A percentile compares a stretch with the other conserved stretches of the same genome.
Conservation (phyloP, 2,888 invertebrate species). For the Drosophila pseudotalamancana region DNA sequence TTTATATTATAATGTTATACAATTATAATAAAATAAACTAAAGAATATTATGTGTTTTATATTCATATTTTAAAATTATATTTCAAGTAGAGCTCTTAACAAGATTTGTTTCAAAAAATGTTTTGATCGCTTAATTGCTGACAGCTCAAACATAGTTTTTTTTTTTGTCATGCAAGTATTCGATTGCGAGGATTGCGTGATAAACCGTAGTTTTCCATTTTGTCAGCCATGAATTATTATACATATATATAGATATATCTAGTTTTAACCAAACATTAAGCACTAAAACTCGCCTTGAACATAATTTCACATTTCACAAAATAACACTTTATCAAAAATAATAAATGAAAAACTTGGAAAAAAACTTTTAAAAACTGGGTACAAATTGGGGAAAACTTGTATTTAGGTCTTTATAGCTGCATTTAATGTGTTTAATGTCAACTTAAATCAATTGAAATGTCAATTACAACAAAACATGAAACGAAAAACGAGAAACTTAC, state of each 20-base stretch:
- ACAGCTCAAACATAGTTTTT: not conserved
- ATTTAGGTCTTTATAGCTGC: slow-evolving; percentile 32
- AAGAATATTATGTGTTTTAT: too few relatives aligned
- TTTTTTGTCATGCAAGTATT: not conserved
- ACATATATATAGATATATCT: too few relatives aligned
- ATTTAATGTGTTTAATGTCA: slow-evolving; percentile 70
- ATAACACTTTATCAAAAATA: not conserved
- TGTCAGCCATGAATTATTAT: not conserved
- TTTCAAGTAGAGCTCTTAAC: too few relatives aligned
- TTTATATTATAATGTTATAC: too few relatives aligned
- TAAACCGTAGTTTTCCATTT: slow-evolving; percentile 5
- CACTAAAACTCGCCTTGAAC: not conserved
- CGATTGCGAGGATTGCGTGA: slow-evolving; percentile 3
- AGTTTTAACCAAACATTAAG: too few relatives aligned
- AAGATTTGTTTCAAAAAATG: too few relatives aligned
- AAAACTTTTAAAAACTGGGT: not conserved
- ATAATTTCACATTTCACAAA: slow-evolving; percentile 4
- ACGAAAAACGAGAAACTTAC: slow-evolving; percentile 32
- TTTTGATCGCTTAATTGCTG: slow-evolving; percentile 2
- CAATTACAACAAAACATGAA: slow-evolving; percentile 71
- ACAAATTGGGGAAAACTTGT: slow-evolving; percentile 15
- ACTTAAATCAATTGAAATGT: slow-evolving; percentile 77
- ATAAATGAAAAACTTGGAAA: not conserved
- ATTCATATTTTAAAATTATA: too few relatives aligned
- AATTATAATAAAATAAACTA: too few relatives aligned